Evolutionary conservation across 2,888 invertebrate species (phyloP).

Genomic region (Phasia obesa): DNA sequence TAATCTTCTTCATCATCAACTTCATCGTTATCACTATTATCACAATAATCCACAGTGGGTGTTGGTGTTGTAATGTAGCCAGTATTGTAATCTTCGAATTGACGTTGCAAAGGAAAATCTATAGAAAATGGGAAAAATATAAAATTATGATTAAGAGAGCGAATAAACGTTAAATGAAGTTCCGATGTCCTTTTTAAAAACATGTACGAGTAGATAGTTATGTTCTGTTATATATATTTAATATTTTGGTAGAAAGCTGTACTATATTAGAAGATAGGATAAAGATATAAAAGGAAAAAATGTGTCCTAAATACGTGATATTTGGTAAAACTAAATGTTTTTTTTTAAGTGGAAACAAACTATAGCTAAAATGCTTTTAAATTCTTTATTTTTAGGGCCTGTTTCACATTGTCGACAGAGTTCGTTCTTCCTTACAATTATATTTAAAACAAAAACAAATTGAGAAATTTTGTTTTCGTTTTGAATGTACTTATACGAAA

Average conservation of each 20-base stretch:
- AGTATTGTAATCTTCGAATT: slow-evolving; percentile 61
- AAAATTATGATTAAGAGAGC: background rate
- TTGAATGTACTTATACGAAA: no score
- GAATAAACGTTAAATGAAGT: slow-evolving; percentile 26
- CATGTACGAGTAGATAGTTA: background rate
- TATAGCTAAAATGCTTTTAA: background rate
- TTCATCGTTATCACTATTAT: slow-evolving; percentile 69
- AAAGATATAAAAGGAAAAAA: background rate
- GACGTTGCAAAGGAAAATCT: slow-evolving; percentile 69
- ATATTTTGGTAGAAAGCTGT: background rate
- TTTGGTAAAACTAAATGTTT: slow-evolving; percentile 39
- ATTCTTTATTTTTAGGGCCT: no score
- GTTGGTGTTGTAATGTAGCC: slow-evolving; percentile 60
- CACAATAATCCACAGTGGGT: slow-evolving; percentile 59
- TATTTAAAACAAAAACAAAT: no score
- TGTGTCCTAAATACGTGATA: slow-evolving; percentile 59
- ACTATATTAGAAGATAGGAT: slow-evolving; percentile 7
- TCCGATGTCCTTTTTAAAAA: slow-evolving; percentile 10
- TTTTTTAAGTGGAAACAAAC: background rate
- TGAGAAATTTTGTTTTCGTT: no score
- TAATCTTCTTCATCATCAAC: slow-evolving; percentile 90
- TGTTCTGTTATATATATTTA: background rate
- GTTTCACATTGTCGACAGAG: no score
- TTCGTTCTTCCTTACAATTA: no score
- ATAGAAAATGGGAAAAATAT: slow-evolving; percentile 25